These are phyloP conservation scores for Trichosurus vulpecula DNA, from an alignment of 2,797 vertebrate genomes.

Conservation along the genomic window DNA sequence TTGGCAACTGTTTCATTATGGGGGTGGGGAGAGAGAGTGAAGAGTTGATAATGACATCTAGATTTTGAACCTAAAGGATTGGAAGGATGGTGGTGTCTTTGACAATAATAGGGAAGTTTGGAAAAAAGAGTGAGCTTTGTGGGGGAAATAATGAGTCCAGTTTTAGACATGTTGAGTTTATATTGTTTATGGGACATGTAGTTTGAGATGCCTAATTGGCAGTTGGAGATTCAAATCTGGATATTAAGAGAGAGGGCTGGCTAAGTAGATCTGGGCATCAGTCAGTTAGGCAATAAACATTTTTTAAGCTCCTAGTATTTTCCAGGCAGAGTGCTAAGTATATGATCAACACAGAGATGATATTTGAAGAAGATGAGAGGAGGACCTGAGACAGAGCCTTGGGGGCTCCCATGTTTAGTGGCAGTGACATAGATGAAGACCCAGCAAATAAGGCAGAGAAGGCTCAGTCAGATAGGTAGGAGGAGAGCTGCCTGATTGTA, in stretches of 20 bases:
- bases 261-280: neutral
- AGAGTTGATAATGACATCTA: neutral
- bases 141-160: neutral
- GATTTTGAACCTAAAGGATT: neutral
- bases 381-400: too few species aligned
- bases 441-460: neutral
- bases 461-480: neutral
- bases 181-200: neutral
- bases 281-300: neutral
- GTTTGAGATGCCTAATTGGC: neutral
- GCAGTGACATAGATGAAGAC: neutral
- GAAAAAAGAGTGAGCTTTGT: neutral
- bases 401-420: too few species aligned
- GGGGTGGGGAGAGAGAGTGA: neutral
- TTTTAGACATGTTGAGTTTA: neutral
- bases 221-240: neutral
- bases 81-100: neutral
- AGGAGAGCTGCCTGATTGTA: neutral
- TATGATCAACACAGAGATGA: too few species aligned
- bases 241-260: neutral
- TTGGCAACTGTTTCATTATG: neutral
- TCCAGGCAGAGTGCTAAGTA: neutral
- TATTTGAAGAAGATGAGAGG: too few species aligned
- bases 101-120: neutral
- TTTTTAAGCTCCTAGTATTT: neutral